Percentiles rank a stretch among this genome's conserved stretches.
Conservation (phyloP, 2,888 invertebrate genomes). For the Anarsia innoxiella region DNA sequence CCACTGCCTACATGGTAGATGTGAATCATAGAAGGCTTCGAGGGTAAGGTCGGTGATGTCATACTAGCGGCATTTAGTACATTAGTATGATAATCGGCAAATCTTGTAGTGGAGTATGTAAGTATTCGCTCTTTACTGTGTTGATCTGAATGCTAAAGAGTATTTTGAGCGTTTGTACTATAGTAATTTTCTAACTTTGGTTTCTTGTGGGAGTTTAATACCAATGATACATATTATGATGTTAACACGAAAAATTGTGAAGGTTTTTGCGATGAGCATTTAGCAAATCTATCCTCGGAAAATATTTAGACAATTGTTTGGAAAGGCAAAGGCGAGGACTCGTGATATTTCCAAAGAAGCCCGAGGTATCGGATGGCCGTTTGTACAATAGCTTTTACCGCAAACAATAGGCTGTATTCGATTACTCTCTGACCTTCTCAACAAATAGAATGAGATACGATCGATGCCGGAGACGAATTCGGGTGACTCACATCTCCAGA, state of each 20-base stretch:
- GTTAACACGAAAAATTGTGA: no score
- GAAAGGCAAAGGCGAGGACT: constrained; percentile 29
- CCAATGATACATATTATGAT: no score
- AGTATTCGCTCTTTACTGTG: no score
- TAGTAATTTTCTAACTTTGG: no score
- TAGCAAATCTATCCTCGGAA: no score
- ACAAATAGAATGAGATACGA: constrained; percentile 49
- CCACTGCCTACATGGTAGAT: constrained; percentile 20
- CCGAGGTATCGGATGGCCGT: constrained; percentile 22
- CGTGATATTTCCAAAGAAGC: constrained; percentile 8
- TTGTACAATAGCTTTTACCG: constrained; percentile 24
- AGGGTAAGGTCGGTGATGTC: not conserved
- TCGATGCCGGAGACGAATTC: constrained; percentile 57
- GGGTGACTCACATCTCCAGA: constrained; percentile 62
- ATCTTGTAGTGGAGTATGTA: no score
- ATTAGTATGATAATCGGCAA: no score
- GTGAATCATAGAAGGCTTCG: constrained; percentile 23
- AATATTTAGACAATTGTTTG: constrained; percentile 15
- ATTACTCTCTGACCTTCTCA: constrained; percentile 44
- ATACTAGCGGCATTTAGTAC: no score
- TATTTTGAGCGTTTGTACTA: no score
- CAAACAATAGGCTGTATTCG: constrained; percentile 42
- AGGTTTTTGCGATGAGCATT: no score
- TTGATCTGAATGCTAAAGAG: no score
- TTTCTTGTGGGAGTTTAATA: no score